Evolutionary conservation across 2,113 vertebrate species (phyloP).

Genomic region (Anarrhichthys ocellatus): DNA sequence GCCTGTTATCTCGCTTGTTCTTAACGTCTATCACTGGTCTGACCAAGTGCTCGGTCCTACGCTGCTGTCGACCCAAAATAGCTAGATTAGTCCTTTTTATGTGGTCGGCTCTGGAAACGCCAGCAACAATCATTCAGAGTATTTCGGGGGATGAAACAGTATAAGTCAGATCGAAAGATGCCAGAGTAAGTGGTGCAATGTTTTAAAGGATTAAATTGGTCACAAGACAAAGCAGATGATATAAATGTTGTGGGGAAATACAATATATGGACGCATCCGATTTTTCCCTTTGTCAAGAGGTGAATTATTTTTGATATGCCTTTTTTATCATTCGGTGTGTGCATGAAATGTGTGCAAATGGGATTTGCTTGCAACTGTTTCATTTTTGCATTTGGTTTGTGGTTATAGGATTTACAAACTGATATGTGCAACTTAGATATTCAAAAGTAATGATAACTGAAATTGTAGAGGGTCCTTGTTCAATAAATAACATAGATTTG

Average conservation of each 20-base stretch:
- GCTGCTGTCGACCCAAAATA: conserved; percentile 54
- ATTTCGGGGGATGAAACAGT: conserved; percentile 62
- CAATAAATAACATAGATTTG: conserved; percentile 79
- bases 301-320: conserved; percentile 69
- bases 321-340: conserved; percentile 39
- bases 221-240: conserved; percentile 66
- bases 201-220: conserved; percentile 61
- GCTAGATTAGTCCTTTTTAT: conserved; percentile 43
- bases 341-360: conserved; percentile 73
- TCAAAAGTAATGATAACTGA: conserved; percentile 74
- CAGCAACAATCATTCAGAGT: conserved; percentile 56
- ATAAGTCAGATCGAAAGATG: conserved; percentile 58
- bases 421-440: conserved; percentile 75
- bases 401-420: conserved; percentile 65
- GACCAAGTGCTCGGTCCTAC: conserved; percentile 61
- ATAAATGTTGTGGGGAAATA: conserved; percentile 60
- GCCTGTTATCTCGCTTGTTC: conserved; percentile 60
- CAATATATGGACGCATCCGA: conserved; percentile 39
- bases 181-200: conserved; percentile 60
- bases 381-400: conserved; percentile 61
- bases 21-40: conserved; percentile 60
- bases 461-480: conserved; percentile 75
- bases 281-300: conserved; percentile 49
- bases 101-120: conserved; percentile 55
- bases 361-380: conserved; percentile 62